phyloP scores from a whole-genome alignment of 2,113 vertebrate species.

The Bagarius yarrelli region DNA sequence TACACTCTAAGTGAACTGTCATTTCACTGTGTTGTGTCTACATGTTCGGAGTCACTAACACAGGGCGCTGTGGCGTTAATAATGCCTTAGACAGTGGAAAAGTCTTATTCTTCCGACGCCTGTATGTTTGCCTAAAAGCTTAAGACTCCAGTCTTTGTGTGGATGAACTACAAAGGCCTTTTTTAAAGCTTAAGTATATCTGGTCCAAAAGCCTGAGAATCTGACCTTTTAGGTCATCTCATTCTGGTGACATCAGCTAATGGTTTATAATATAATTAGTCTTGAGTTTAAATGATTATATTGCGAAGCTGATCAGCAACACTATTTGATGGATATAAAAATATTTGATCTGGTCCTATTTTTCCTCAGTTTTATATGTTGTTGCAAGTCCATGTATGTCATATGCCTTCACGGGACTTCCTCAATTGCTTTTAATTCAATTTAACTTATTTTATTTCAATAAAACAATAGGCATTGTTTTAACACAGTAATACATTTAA shows the following conservation, averaged over 20 bases:
- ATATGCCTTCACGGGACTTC: not conserved
- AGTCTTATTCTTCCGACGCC: conserved; percentile 45
- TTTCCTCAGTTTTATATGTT: not conserved
- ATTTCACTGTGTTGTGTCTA: conserved; percentile 30
- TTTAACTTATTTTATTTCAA: not conserved
- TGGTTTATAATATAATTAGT: not conserved
- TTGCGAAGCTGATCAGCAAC: not conserved
- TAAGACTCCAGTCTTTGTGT: conserved; percentile 60
- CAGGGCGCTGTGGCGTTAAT: not conserved
- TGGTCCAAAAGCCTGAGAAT: conserved; percentile 1
- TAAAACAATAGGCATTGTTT: no score
- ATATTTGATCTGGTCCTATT: not conserved
- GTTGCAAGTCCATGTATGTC: not conserved
- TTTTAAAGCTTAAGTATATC: conserved; percentile 8
- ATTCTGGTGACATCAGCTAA: not conserved
- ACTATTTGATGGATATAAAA: not conserved
- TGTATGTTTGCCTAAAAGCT: conserved; percentile 67
- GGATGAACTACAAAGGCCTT: conserved; percentile 26
- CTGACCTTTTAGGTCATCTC: not conserved
- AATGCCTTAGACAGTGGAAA: conserved; percentile 46
- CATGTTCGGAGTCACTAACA: conserved; percentile 16
- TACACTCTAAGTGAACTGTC: not conserved
- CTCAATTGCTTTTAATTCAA: not conserved
- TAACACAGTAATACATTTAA: no score
- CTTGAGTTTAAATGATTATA: not conserved